These are phyloP conservation scores for Anolis sagrei DNA, from an alignment of 2,113 vertebrate species.

Conservation along the genomic window DNA sequence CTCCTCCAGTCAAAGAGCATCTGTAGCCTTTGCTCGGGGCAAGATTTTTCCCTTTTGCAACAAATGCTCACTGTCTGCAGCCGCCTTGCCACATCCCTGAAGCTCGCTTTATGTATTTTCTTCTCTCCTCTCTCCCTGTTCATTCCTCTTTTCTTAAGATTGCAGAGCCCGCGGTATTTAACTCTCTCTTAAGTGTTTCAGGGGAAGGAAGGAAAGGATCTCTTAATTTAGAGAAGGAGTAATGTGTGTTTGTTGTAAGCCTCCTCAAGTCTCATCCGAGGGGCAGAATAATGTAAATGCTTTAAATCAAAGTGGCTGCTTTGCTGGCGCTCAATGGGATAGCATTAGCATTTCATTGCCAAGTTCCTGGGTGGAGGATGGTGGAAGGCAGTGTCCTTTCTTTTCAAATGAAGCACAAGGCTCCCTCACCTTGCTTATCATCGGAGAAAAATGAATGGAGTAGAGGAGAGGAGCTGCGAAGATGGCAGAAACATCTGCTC, in stretches of 20 bases:
- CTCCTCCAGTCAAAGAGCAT: background rate
- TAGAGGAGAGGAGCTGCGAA: background rate
- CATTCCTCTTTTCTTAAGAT: constrained; percentile 1
- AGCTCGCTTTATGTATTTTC: background rate
- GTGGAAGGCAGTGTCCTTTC: background rate
- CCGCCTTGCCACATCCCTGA: background rate
- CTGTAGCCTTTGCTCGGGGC: background rate
- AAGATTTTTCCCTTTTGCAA: background rate
- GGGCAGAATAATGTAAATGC: background rate
- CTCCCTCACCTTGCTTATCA: background rate
- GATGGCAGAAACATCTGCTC: background rate
- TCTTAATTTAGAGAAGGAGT: background rate
- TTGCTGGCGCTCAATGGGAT: background rate
- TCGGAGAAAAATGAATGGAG: background rate
- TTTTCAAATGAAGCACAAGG: background rate
- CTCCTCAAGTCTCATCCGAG: background rate
- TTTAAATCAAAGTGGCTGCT: background rate
- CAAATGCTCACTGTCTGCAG: background rate
- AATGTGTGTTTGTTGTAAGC: background rate
- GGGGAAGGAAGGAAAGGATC: background rate
- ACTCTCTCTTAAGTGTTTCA: background rate
- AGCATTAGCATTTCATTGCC: background rate
- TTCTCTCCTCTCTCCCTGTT: background rate
- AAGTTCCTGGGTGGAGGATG: background rate
- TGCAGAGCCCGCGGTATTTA: background rate